Evolutionary conservation across 2,797 vertebrate species (phyloP).

Genomic region (Agapornis canus): DNA sequence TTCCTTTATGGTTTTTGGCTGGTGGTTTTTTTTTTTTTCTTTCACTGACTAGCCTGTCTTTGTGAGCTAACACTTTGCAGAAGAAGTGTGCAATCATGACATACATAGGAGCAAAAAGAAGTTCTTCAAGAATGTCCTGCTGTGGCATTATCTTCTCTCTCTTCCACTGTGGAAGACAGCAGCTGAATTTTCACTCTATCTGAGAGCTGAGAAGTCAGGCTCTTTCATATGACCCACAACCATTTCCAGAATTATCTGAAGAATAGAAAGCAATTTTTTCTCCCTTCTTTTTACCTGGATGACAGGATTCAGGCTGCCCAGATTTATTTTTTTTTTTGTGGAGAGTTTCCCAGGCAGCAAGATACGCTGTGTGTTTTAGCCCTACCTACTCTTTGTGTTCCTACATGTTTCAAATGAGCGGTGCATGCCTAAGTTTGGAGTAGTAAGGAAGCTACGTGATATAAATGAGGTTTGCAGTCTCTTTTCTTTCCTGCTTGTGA

Average conservation of each 20-base stretch:
- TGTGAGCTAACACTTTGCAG: neutral
- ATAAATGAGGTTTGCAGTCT: neutral
- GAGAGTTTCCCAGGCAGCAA: neutral
- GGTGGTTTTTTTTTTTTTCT: neutral
- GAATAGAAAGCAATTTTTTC: neutral
- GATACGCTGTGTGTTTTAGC: neutral
- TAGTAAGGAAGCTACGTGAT: neutral
- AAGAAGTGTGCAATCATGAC: neutral
- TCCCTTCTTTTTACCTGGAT: neutral
- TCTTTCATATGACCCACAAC: neutral
- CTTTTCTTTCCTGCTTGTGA: neutral
- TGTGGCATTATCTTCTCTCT: slow-evolving; percentile 31
- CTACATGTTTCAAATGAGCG: neutral
- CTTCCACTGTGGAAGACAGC: neutral
- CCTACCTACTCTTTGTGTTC: neutral
- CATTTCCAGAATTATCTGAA: neutral
- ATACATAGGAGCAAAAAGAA: neutral
- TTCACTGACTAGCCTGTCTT: neutral
- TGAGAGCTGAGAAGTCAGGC: neutral
- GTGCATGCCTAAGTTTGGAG: neutral
- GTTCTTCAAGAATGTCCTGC: neutral
- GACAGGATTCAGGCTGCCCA: neutral
- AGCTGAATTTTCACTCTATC: slow-evolving; percentile 41
- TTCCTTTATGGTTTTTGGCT: neutral
- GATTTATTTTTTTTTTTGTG: neutral